Conservation (phyloP, 2,113 vertebrate species). For the Chionomys nivalis region DNA sequence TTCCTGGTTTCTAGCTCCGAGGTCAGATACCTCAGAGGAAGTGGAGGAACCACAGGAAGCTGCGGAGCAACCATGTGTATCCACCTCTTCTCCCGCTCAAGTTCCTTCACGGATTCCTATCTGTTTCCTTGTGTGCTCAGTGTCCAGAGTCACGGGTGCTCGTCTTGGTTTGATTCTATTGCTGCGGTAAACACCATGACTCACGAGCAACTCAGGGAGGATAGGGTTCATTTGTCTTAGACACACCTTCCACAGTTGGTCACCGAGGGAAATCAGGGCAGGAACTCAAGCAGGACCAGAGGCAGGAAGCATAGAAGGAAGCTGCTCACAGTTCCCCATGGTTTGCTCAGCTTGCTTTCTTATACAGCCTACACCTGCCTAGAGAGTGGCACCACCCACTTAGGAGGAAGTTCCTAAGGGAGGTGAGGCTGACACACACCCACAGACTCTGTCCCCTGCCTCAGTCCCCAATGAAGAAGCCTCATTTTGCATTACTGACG, state of each 20-base stretch:
- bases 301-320: not conserved
- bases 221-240: not conserved
- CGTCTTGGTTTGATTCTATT: not conserved
- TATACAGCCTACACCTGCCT: not conserved
- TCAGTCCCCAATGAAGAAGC: not conserved
- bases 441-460: not conserved
- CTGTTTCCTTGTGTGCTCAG: not conserved
- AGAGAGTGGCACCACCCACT: not conserved
- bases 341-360: not conserved
- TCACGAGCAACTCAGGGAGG: not conserved
- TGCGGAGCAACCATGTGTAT: not conserved
- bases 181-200: not conserved
- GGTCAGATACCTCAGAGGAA: not conserved
- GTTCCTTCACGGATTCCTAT: too few relatives aligned
- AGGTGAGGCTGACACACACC: not conserved
- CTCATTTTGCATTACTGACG: not conserved
- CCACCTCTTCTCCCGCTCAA: not conserved
- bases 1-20: not conserved
- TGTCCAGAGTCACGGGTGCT: not conserved
- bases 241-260: not conserved
- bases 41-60: too few relatives aligned
- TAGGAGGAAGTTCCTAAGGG: not conserved
- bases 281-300: not conserved
- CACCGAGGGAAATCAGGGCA: not conserved
- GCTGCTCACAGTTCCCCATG: not conserved